phyloP scores from a whole-genome alignment of 2,797 vertebrate genomes.

The Acanthornis magna region DNA sequence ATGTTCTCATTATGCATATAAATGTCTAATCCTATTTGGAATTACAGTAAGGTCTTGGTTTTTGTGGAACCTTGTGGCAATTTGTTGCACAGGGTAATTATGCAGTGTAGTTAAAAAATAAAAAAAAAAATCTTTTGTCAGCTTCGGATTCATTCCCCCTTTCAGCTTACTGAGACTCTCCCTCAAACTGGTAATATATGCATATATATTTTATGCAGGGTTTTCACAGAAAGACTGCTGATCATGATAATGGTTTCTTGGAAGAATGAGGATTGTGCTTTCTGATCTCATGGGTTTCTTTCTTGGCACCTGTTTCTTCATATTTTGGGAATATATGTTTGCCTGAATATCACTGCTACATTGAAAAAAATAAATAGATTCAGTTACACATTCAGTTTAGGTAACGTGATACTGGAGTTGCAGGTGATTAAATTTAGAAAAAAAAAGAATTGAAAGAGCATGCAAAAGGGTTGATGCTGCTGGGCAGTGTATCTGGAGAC shows the following conservation, averaged over 20 bases:
- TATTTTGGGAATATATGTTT: background rate
- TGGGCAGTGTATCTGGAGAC: background rate
- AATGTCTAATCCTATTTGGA: conserved; percentile 47
- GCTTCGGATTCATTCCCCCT: background rate
- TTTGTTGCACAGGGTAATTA: conserved; percentile 16
- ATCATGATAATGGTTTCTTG: background rate
- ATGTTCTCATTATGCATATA: conserved; percentile 40
- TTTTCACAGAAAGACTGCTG: conserved; percentile 9
- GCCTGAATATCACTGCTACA: background rate
- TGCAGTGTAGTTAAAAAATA: conserved; percentile 30
- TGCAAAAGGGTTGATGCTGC: background rate
- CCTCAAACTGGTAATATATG: background rate
- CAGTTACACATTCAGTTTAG: background rate
- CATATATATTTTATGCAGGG: background rate
- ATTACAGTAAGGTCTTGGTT: conserved; percentile 1
- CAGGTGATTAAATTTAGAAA: background rate
- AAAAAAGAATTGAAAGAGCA: background rate
- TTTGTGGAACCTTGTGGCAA: background rate
- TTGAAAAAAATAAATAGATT: background rate
- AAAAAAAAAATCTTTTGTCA: conserved; percentile 31
- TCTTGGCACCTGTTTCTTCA: background rate
- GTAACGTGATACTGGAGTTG: background rate
- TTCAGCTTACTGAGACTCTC: background rate
- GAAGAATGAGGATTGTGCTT: background rate
- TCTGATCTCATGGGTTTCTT: background rate